phyloP scores from a whole-genome alignment of 2,113 vertebrate genomes.

The Scomber japonicus region DNA sequence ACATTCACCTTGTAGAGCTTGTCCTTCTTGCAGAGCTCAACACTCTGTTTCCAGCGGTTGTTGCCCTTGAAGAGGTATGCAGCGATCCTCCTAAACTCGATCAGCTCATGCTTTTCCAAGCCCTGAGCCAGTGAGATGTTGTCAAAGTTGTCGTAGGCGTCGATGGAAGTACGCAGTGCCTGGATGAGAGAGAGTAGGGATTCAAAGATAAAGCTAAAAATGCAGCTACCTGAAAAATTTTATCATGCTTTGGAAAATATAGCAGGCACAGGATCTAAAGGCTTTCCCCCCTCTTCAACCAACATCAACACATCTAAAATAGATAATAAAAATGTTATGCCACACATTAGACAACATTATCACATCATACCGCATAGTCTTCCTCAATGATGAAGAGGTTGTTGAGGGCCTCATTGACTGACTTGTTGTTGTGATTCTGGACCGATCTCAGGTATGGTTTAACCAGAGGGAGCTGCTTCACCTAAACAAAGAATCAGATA shows the following conservation, averaged over 20 bases:
- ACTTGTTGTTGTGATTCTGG: conserved; percentile 99
- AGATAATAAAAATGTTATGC: neutral
- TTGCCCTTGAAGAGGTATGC: conserved; percentile 99
- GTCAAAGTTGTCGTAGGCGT: conserved; percentile 99
- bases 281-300: neutral
- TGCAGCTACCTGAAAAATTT: neutral
- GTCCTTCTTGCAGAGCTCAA: conserved; percentile 99
- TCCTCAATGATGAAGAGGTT: conserved; percentile 99
- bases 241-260: neutral
- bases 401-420: conserved; percentile 97
- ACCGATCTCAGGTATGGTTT: conserved; percentile 98
- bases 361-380: conserved; percentile 92
- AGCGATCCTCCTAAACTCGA: conserved; percentile 97
- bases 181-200: conserved; percentile 60
- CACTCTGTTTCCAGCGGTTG: conserved; percentile 99
- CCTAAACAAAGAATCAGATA: conserved; percentile 79
- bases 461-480: conserved; percentile 95
- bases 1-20: conserved; percentile 94
- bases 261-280: too few relatives aligned
- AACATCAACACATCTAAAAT: neutral
- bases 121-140: conserved; percentile 98
- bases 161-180: conserved; percentile 97
- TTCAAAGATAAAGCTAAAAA: neutral
- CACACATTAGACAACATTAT: neutral
- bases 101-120: conserved; percentile 97